phyloP scores from a whole-genome alignment of 2,113 vertebrate genomes.

The Chunga burmeisteri region DNA sequence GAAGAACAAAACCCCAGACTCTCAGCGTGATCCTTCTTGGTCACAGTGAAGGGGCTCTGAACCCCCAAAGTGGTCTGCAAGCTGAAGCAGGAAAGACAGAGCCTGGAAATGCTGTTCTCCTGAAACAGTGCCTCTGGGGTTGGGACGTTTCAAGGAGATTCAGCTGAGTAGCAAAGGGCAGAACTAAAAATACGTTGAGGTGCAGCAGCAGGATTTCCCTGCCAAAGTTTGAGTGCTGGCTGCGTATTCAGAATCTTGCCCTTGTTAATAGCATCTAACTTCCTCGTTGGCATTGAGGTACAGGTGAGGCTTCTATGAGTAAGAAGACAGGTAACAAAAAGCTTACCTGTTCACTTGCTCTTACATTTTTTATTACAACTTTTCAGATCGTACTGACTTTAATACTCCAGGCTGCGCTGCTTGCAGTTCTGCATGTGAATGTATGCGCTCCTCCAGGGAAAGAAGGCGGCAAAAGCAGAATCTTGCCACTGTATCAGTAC shows the following conservation, averaged over 20 bases:
- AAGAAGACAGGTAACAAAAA: not conserved
- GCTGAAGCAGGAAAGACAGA: too few relatives aligned
- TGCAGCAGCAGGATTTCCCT: not conserved
- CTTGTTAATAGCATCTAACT: not conserved
- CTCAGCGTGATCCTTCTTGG: not conserved
- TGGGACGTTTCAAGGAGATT: not conserved
- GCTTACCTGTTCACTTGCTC: not conserved
- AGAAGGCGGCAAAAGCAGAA: not conserved
- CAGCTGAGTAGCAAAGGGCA: not conserved
- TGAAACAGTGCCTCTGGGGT: rapidly evolving
- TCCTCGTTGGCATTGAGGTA: rapidly evolving
- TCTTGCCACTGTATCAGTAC: rapidly evolving
- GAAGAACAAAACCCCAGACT: not conserved
- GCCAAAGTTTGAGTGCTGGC: not conserved
- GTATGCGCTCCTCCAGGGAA: rapidly evolving
- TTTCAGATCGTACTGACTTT: rapidly evolving
- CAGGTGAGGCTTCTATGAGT: not conserved
- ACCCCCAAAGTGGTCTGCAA: too few relatives aligned
- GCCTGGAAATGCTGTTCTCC: too few relatives aligned
- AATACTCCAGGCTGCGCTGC: rapidly evolving
- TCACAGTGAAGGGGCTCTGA: not conserved
- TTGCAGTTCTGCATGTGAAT: rapidly evolving
- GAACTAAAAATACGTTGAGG: not conserved
- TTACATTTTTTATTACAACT: rapidly evolving
- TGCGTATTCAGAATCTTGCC: not conserved